Evolutionary conservation across 2,113 vertebrate species (phyloP).

Genomic region (Egretta garzetta): DNA sequence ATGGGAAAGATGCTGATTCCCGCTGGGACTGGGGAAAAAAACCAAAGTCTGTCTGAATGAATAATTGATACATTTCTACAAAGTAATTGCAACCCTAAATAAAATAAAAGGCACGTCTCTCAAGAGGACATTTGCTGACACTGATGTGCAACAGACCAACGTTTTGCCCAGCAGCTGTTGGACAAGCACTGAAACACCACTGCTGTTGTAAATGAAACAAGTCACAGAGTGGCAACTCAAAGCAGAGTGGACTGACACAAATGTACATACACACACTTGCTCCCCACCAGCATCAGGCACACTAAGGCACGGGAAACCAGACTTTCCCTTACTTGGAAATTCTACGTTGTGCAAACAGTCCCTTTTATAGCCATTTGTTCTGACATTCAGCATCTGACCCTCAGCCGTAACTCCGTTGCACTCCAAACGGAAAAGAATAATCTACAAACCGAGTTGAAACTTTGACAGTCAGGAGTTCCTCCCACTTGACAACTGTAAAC

Average conservation of each 20-base stretch:
- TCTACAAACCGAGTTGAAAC: neutral
- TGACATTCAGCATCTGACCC: neutral
- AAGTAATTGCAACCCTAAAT: neutral
- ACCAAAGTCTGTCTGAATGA: conserved; percentile 11
- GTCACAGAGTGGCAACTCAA: neutral
- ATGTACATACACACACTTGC: neutral
- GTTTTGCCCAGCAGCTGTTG: neutral
- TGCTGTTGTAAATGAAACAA: neutral
- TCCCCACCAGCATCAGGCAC: neutral
- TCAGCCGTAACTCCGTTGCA: neutral
- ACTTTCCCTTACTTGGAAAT: neutral
- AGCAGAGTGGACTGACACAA: neutral
- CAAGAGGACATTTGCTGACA: neutral
- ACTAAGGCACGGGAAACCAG: neutral
- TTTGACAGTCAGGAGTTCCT: neutral
- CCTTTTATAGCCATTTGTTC: neutral
- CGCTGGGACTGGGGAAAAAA: neutral
- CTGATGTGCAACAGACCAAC: neutral
- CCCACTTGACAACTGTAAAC: neutral
- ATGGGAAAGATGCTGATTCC: conserved; percentile 45
- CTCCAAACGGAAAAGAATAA: neutral
- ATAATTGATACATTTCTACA: neutral
- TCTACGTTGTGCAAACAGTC: neutral
- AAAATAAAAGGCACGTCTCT: neutral
- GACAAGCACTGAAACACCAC: neutral